These are phyloP conservation scores for Mirza zaza DNA, from an alignment of 2,113 vertebrate species.

Conservation along the genomic window DNA sequence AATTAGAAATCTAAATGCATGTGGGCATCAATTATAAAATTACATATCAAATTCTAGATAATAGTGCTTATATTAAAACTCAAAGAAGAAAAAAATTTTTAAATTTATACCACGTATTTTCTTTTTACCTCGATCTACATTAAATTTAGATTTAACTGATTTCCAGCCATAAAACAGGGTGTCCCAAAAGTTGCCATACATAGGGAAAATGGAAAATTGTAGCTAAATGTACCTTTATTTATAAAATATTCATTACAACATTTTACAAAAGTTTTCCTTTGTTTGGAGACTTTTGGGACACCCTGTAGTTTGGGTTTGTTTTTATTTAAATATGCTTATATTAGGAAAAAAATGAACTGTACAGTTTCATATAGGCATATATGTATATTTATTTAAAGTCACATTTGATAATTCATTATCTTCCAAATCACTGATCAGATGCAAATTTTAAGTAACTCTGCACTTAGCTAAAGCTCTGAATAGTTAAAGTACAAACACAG, in stretches of 20 bases:
- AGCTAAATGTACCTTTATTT: too few relatives aligned
- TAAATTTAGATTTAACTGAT: conserved; percentile 52
- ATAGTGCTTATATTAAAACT: conserved; percentile 27
- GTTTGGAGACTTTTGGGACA: too few relatives aligned
- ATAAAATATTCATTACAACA: too few relatives aligned
- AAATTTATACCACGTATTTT: conserved; percentile 16
- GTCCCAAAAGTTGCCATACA: too few relatives aligned
- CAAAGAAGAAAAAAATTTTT: not conserved
- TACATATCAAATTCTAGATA: conserved; percentile 50
- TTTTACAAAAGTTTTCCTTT: too few relatives aligned
- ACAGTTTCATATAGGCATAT: not conserved
- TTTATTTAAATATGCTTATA: conserved; percentile 38
- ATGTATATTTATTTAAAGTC: not conserved
- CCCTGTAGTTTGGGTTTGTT: not conserved
- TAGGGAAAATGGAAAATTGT: too few relatives aligned
- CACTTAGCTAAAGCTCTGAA: not conserved
- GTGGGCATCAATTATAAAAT: conserved; percentile 19
- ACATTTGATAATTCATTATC: conserved; percentile 25
- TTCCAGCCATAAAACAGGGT: not conserved
- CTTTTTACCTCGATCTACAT: conserved; percentile 11
- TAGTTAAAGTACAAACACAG: not conserved
- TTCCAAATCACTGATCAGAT: conserved; percentile 49
- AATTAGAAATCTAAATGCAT: conserved; percentile 43
- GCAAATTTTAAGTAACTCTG: conserved; percentile 36
- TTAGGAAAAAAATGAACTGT: conserved; percentile 4